phyloP scores from a whole-genome alignment of 1,140 invertebrate species.

The Nebria ingens region DNA sequence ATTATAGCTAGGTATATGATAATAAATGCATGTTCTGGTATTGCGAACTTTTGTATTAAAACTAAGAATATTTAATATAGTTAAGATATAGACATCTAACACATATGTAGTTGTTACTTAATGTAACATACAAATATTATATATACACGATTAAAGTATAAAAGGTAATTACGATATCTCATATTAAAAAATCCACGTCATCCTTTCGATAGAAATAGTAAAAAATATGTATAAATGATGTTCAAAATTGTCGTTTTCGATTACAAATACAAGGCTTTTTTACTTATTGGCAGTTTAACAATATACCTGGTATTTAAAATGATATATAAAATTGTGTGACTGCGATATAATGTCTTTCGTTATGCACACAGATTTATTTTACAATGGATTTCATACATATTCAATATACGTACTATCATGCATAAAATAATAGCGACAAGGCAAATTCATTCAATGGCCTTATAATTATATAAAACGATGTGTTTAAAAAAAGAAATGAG shows the following conservation, averaged over 20 bases:
- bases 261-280: not conserved
- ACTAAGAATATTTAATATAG: not conserved
- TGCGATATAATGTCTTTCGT: too few relatives aligned
- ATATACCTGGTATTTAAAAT: not conserved
- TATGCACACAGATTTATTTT: too few relatives aligned
- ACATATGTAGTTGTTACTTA: not conserved
- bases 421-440: too few relatives aligned
- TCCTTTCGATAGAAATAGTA: not conserved
- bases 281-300: not conserved
- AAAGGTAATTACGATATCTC: constrained; percentile 4
- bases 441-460: too few relatives aligned
- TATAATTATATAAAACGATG: not conserved
- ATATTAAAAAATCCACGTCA: not conserved
- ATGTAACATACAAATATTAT: not conserved
- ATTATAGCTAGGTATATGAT: not conserved
- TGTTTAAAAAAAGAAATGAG: not conserved
- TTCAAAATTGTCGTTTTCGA: not conserved
- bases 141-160: constrained; percentile 7
- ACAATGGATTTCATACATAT: too few relatives aligned
- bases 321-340: too few relatives aligned
- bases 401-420: too few relatives aligned
- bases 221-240: not conserved
- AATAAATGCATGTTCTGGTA: constrained; percentile 5
- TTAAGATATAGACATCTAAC: not conserved
- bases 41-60: too few relatives aligned